Evolutionary conservation across 2,888 invertebrate genomes (phyloP), one percentile per base, ranked within the genome.

Genomic region (Belgica antarctica): DNA sequence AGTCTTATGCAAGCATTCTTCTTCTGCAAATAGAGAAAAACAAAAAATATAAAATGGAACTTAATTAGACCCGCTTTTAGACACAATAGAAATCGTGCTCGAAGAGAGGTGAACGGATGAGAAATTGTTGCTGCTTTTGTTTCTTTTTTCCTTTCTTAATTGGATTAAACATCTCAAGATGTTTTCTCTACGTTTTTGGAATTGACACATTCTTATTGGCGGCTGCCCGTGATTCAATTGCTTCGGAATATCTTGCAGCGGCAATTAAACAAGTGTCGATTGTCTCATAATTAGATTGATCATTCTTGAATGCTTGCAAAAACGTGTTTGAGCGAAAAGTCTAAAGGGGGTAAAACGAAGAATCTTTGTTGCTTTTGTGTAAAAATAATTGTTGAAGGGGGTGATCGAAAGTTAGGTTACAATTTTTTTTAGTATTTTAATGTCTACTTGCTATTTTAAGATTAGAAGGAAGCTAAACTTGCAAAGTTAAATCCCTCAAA

Each of bases 211-310:
- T 41, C 15, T 41, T 15, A 41, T 10, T 41, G 41, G n/a, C 41
- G 3, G 12, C 10, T 3, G 27, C n/a, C 59, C 8, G 10, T 2
- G 27, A 59, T 59, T 59, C 59, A 59, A 59, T 59, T 59, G 25
- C 25, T 4, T 15, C 19, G 5, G 57, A 7, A 57, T 2, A 57
- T 22, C 4, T 17, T 22, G 57, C 57, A 57, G 2, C 57, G 17
- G 17, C 57, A 57, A 57, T 17, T 57, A 59, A 59, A 12, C 59
- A 59, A 59, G 59, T 59, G 59, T 59, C 59, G 59, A 59, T 59
- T 59, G 59, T 27, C 27, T 59, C 59, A 59, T 59, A 59, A 59
- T 59, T 27, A 27, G 27, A 52, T 2, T 22, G 52, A 52, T 52
- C 52, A 34, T 34, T 34, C 10, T 34, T 34, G 41, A 41, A 41